These are phyloP conservation scores for Pachyrhynchus sulphureomaculatus DNA, from an alignment of 1,140 invertebrate genomes.

Conservation along the genomic window DNA sequence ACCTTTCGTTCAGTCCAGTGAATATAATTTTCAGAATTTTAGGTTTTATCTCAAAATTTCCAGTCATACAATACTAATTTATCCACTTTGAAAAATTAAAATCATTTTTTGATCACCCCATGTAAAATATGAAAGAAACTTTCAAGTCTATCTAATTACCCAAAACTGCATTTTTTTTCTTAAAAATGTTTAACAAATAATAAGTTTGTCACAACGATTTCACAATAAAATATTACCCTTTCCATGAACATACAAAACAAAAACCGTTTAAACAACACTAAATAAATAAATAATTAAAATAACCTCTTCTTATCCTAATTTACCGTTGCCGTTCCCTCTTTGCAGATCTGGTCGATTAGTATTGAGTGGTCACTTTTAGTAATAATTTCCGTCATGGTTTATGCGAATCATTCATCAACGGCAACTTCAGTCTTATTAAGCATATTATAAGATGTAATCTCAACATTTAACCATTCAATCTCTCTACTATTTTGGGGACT, in stretches of 20 bases:
- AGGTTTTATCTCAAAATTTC: too few relatives aligned
- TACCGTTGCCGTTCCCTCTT: conserved; percentile 68
- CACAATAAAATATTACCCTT: not conserved
- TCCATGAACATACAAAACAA: not conserved
- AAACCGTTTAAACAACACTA: not conserved
- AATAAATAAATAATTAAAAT: conserved; percentile 32
- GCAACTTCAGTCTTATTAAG: too few relatives aligned
- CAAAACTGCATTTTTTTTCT: not conserved
- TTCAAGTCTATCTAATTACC: not conserved
- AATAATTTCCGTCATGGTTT: conserved; percentile 87
- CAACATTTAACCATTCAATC: too few relatives aligned
- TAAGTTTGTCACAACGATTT: not conserved
- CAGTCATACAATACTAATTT: too few relatives aligned
- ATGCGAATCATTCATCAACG: conserved; percentile 85
- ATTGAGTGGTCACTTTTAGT: conserved; percentile 88
- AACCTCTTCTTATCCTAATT: conserved; percentile 47
- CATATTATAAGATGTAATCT: too few relatives aligned
- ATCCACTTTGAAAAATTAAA: too few relatives aligned
- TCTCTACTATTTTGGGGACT: too few relatives aligned
- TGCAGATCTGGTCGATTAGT: conserved; percentile 76
- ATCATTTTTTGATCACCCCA: not conserved
- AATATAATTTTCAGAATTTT: too few relatives aligned
- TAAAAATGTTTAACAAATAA: not conserved
- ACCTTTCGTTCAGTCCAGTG: too few relatives aligned
- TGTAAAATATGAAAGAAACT: not conserved